Evolutionary conservation across 2,888 invertebrate genomes (phyloP).

Genomic region (Kuschelorhynchus macadamiae): DNA sequence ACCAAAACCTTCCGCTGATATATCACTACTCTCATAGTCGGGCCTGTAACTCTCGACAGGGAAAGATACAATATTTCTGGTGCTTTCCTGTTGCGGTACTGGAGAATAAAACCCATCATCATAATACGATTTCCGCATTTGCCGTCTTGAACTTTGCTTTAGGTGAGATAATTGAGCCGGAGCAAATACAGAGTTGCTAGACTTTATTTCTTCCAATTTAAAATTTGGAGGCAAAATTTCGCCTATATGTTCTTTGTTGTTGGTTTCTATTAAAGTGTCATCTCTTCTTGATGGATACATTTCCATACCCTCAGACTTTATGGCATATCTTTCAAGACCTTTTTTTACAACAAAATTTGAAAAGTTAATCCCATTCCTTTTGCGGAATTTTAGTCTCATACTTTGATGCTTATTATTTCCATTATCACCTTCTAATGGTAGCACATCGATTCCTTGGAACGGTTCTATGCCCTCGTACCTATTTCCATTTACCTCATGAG

Average conservation of each 20-base stretch:
- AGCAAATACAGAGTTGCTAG: constrained; percentile 27
- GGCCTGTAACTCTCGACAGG: constrained; percentile 57
- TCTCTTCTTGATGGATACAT: constrained; percentile 53
- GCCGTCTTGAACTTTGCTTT: constrained; percentile 3
- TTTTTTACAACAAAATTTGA: no score
- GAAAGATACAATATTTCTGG: constrained; percentile 53
- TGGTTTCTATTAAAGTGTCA: constrained; percentile 53
- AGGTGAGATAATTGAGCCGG: not conserved
- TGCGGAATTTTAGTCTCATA: not conserved
- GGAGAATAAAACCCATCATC: constrained; percentile 50
- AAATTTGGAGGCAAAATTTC: constrained; percentile 65
- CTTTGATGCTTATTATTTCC: constrained; percentile 4
- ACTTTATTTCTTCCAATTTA: constrained; percentile 44
- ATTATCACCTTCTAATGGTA: constrained; percentile 38
- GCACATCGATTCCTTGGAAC: constrained; percentile 29
- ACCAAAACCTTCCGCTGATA: constrained; percentile 52
- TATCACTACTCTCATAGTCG: constrained; percentile 57
- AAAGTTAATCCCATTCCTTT: constrained; percentile 11
- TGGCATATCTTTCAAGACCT: no score
- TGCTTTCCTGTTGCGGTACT: constrained; percentile 8
- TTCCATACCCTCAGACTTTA: not conserved
- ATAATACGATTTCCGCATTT: constrained; percentile 55
- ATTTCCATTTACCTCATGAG: constrained; percentile 1
- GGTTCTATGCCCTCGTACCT: constrained; percentile 42
- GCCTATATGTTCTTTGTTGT: constrained; percentile 66